phyloP scores from a whole-genome alignment of 1,140 invertebrate species.

The Caenorhabditis briggsae region DNA sequence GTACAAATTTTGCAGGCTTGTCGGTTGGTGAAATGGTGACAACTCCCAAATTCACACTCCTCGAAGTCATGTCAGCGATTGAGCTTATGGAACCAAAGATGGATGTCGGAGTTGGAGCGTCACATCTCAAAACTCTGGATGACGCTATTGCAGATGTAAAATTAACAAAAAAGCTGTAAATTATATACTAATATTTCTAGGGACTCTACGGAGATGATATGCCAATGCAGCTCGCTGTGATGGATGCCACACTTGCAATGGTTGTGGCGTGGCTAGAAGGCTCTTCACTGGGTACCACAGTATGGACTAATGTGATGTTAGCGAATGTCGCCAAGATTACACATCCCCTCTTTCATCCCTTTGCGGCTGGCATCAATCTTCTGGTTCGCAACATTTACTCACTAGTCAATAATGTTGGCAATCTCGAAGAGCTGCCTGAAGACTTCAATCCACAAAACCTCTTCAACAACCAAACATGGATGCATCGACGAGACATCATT shows the following conservation, averaged over 20 bases:
- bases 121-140: neutral
- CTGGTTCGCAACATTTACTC: slow-evolving; percentile 6
- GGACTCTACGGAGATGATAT: slow-evolving; percentile 20
- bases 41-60: neutral
- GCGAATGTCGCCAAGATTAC: neutral
- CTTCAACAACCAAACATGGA: neutral
- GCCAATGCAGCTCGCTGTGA: neutral
- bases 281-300: neutral
- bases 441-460: slow-evolving; percentile 4
- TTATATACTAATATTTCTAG: neutral
- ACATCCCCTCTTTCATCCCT: neutral
- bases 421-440: slow-evolving; percentile 29
- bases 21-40: neutral
- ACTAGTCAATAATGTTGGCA: slow-evolving; percentile 10
- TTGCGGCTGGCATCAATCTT: neutral
- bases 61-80: slow-evolving; percentile 23
- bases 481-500: neutral
- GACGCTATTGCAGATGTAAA: neutral
- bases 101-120: slow-evolving; percentile 12
- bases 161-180: neutral
- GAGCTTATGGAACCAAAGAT: slow-evolving; percentile 21
- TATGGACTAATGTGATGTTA: slow-evolving; percentile 25
- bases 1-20: neutral
- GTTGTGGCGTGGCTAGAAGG: slow-evolving; percentile 27
- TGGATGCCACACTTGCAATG: slow-evolving; percentile 13